Base-by-base conservation (phyloP, 2,888 invertebrate species). In the Teleogryllus oceanicus region DNA sequence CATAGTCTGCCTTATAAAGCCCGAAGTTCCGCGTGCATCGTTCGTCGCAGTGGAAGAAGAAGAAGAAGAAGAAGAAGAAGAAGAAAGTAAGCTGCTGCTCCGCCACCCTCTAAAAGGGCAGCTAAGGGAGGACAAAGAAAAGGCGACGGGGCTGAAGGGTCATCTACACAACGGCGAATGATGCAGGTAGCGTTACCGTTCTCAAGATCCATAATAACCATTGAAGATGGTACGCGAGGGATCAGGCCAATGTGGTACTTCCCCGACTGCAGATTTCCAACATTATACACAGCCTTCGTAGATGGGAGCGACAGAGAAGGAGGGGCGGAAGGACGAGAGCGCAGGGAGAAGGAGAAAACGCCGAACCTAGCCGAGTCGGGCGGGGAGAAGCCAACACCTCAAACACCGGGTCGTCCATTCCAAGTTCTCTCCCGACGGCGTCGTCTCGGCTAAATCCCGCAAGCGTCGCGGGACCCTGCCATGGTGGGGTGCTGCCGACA, bases 401-500 rank as follows among this genome's bases (percentile, higher is more conserved):
- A 18, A 62, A 62, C 62, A 62, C 62, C 62, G 62, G 16, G 62
- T 8, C 62, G 62, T 62, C 62, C 62, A n/a, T 62, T 62, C 16
- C 62, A 62, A 62, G 62, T 62, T 62, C 62, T 8, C 62, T 62
- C 62, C 62, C 62, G 62, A n/a, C 62, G 62, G 62, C 62, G 62
- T 62, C 62, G 62, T 62, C 62, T 62, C 12, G 62, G 62, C 62
- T 62, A 62, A 62, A 62, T 62, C 62, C 62, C 16, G 62, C 62
- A 62, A 62, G 62, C n/a, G n/a, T n/a, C 62, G 62, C 62, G 62
- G 62, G 62, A 62, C 62, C n/a, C 62, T n/a, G 62, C 62, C 62
- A 62, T 62, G n/a, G 62, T 5, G 62, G 62, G 62, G 62, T 62
- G 62, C 62, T n/a, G 62, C 62, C 62, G 62, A 11, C 11, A 16